Conservation (phyloP, 2,797 vertebrate genomes). For the Perodicticus potto region DNA sequence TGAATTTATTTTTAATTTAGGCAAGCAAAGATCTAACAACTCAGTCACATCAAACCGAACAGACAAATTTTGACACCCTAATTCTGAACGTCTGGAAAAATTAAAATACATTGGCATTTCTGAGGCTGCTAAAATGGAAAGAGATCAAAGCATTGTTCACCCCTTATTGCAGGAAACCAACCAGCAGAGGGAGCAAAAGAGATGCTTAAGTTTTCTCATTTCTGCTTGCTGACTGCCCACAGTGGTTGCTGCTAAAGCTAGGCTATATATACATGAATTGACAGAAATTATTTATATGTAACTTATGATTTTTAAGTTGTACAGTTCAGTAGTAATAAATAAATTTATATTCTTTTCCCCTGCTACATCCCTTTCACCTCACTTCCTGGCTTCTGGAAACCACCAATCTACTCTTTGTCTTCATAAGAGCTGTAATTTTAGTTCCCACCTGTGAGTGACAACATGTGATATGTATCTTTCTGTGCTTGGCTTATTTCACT, state of each 20-base stretch:
- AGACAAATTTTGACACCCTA: not conserved
- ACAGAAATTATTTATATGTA: not conserved
- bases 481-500: not conserved
- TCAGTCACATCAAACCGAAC: not conserved
- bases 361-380: not conserved
- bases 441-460: not conserved
- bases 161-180: constrained; percentile 25
- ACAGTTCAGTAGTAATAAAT: not conserved
- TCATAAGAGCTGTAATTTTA: not conserved
- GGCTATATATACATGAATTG: not conserved
- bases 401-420: not conserved
- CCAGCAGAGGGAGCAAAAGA: constrained; percentile 81
- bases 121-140: not conserved
- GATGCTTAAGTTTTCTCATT: constrained; percentile 2
- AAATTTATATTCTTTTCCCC: not conserved
- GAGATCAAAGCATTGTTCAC: not conserved
- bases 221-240: not conserved
- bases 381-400: not conserved
- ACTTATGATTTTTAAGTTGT: not conserved
- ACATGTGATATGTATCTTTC: not conserved
- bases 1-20: not conserved
- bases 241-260: not conserved
- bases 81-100: constrained; percentile 13
- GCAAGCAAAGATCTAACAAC: not conserved
- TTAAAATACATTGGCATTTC: constrained; percentile 9